phyloP scores from a whole-genome alignment of 1,140 invertebrate species.

The Atta texana region DNA sequence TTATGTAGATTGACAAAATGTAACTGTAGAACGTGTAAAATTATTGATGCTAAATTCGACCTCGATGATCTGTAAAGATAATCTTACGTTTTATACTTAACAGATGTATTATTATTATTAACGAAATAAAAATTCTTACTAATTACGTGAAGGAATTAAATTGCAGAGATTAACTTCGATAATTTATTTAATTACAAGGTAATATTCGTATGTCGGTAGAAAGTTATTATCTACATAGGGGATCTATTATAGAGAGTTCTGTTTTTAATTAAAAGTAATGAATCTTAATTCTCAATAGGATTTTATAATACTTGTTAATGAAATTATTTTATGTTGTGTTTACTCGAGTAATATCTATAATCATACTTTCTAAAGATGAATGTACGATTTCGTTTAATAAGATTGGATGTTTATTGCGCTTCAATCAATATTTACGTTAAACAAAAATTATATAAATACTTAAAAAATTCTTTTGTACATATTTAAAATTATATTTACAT shows the following conservation, averaged over 20 bases:
- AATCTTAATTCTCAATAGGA: not conserved
- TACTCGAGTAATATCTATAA: not conserved
- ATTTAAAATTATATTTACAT: not conserved
- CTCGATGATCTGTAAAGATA: not conserved
- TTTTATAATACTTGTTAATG: not conserved
- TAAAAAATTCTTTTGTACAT: not conserved
- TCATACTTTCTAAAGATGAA: not conserved
- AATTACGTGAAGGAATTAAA: conserved; percentile 4
- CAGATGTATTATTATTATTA: not conserved
- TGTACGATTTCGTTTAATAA: not conserved
- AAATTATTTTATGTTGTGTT: conserved; percentile 7
- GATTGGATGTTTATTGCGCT: not conserved
- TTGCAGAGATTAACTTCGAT: not conserved
- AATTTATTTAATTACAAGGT: conserved; percentile 22
- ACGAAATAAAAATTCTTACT: conserved; percentile 4
- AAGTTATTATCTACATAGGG: not conserved
- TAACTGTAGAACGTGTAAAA: not conserved
- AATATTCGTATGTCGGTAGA: not conserved
- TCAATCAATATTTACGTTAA: not conserved
- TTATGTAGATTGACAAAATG: not conserved
- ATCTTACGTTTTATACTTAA: not conserved
- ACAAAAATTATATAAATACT: not conserved
- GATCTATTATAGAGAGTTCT: not conserved
- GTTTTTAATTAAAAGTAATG: conserved; percentile 10
- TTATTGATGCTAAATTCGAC: not conserved